phyloP scores from a whole-genome alignment of 2,797 vertebrate species.

The Danio tinwini region DNA sequence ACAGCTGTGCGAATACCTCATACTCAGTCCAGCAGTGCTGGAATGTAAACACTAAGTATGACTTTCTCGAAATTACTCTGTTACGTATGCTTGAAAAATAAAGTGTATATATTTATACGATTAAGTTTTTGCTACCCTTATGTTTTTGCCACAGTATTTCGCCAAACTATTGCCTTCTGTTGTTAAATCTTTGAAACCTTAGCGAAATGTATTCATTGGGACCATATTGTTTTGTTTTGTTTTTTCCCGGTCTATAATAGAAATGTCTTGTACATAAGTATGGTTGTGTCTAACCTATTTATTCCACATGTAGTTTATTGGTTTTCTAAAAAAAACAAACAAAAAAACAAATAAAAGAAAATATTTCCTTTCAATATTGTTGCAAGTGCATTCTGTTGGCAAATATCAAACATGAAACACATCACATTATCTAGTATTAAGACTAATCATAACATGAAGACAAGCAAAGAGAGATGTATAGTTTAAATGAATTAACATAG shows the following conservation, averaged over 20 bases:
- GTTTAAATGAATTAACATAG: neutral
- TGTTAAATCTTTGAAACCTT: constrained; percentile 61
- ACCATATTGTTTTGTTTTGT: constrained; percentile 56
- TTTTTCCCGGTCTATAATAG: constrained; percentile 68
- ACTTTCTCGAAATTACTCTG: constrained; percentile 61
- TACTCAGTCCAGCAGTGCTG: constrained; percentile 69
- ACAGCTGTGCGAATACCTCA: constrained; percentile 66
- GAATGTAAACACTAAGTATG: constrained; percentile 67
- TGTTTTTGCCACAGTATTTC: constrained; percentile 59
- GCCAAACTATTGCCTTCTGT: constrained; percentile 64
- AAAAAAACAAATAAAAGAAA: constrained; percentile 52
- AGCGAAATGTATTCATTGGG: constrained; percentile 63
- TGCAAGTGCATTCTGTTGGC: constrained; percentile 34
- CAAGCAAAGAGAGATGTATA: neutral
- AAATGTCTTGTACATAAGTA: constrained; percentile 86
- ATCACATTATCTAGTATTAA: neutral
- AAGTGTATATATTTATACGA: constrained; percentile 64
- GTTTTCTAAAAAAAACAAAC: constrained; percentile 80
- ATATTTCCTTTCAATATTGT: constrained; percentile 55
- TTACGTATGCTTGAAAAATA: constrained; percentile 65
- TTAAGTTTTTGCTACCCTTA: constrained; percentile 59
- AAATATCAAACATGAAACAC: neutral
- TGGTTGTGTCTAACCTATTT: constrained; percentile 88
- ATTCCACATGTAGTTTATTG: constrained; percentile 91
- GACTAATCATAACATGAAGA: neutral